Base-by-base conservation (phyloP, 2,888 invertebrate species). In the Caenorhabditis virilis region DNA sequence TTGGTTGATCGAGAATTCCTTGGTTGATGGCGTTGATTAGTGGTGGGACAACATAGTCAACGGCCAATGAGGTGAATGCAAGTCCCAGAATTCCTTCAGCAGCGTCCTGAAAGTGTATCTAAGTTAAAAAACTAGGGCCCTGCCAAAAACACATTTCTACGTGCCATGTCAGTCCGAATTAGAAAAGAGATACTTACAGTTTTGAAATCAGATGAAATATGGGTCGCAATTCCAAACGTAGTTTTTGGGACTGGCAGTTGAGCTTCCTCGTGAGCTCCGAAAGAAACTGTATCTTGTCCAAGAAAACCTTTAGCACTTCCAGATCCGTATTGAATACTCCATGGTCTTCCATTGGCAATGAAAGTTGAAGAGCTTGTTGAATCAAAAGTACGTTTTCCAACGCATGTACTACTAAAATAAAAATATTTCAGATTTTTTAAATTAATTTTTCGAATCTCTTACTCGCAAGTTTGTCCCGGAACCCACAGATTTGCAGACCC, bases 351-450 rank as follows among this genome's bases (percentile, higher is more conserved):
- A 74, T 86, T 85, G 35, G 27, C 25, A 13, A 39, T n/a, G 52
- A 55, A 97, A 0, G 91, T 88, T 15, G 86, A 86, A 0, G 95
- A 95, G 84, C 89, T 90, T 55, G 83, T 86, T 80, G 91, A 90
- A 87, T 95, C 91, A 85, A 97, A 97, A 86, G 94, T 95, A 84
- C 91, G 90, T 86, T 97, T 74, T 54, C 58, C 59, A 4, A 22
- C 20, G 60, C 74, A 74, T 6, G 60, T 51, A 15, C 9, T 16
- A 13, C 30, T 30, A 23, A n/a, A n/a, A n/a, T n/a, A n/a, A n/a
- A n/a, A n/a, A n/a, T n/a, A n/a, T n/a, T n/a, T n/a, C n/a, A n/a
- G 56, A 57, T 55, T 27, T 56, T 47, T 18, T 13, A 43, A 26
- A 43, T 7, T 7, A 39, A 7, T 16, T 6, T 39, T 18, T 20